phyloP scores from a whole-genome alignment of 2,797 vertebrate species.

The Tadarida brasiliensis region DNA sequence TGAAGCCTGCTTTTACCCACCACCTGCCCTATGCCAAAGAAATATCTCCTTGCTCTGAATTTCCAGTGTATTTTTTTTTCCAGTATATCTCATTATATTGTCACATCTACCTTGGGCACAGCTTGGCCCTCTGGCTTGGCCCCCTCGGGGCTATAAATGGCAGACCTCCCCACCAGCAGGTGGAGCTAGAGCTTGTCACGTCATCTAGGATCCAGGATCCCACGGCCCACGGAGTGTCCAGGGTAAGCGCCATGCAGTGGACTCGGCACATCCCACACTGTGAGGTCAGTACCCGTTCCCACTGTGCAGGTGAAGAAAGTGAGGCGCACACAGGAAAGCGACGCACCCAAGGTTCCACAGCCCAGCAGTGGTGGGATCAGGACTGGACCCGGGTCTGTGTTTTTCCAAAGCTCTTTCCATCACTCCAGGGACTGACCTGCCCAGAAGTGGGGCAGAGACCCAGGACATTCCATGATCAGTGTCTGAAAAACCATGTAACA shows the following conservation, averaged over 20 bases:
- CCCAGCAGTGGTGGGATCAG: background rate
- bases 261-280: accelerated
- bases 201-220: background rate
- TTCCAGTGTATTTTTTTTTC: background rate
- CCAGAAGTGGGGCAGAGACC: background rate
- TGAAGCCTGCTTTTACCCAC: background rate
- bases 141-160: background rate
- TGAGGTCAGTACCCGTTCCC: background rate
- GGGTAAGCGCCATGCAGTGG: background rate
- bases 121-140: background rate
- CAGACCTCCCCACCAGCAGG: background rate
- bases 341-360: background rate
- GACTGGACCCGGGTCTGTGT: background rate
- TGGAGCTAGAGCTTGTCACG: background rate
- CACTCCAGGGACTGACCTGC: background rate
- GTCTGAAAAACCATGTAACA: background rate
- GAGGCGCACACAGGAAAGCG: background rate
- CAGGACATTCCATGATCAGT: background rate
- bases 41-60: background rate
- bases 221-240: background rate
- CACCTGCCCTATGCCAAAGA: background rate
- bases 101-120: background rate
- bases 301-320: background rate
- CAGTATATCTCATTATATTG: background rate
- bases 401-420: background rate